phyloP scores from a whole-genome alignment of 2,888 invertebrate species.

The Cosmopolites sordidus region DNA sequence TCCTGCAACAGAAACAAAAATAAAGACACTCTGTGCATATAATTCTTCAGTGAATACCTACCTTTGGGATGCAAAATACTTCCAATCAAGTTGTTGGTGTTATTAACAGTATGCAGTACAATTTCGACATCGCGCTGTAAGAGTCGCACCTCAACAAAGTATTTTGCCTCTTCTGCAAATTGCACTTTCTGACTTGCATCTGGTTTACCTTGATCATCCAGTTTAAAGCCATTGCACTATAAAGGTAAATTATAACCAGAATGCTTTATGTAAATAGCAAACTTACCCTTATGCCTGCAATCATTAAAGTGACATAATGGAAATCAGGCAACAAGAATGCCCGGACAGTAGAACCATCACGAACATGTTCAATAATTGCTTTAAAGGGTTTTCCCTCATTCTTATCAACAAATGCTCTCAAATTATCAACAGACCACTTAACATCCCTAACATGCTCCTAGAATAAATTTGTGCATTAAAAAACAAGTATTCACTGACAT shows the following conservation, averaged over 20 bases:
- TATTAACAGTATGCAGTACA: constrained; percentile 86
- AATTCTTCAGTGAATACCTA: not conserved
- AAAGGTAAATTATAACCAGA: constrained; percentile 15
- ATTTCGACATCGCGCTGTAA: constrained; percentile 89
- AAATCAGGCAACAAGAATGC: constrained; percentile 87
- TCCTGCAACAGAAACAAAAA: constrained; percentile 36
- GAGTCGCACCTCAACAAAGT: constrained; percentile 86
- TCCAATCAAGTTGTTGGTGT: constrained; percentile 83
- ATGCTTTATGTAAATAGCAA: not conserved
- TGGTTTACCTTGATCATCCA: constrained; percentile 66
- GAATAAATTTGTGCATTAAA: not conserved
- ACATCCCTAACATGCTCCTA: constrained; percentile 76
- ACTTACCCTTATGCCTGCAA: constrained; percentile 84
- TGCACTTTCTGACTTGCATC: constrained; percentile 64
- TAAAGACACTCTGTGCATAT: too few relatives aligned
- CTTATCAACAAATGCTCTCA: constrained; percentile 74
- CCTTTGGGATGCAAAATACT: constrained; percentile 84
- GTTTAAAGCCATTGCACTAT: constrained; percentile 75
- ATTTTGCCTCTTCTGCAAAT: constrained; percentile 88
- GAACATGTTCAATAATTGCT: constrained; percentile 94
- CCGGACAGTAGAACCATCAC: constrained; percentile 94
- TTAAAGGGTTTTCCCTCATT: constrained; percentile 80
- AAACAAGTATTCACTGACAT: not conserved
- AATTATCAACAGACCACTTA: constrained; percentile 83
- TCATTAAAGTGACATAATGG: constrained; percentile 89